These are phyloP conservation scores for Mesoclemmys tuberculata DNA, from an alignment of 2,113 vertebrate species.

Conservation along the genomic window DNA sequence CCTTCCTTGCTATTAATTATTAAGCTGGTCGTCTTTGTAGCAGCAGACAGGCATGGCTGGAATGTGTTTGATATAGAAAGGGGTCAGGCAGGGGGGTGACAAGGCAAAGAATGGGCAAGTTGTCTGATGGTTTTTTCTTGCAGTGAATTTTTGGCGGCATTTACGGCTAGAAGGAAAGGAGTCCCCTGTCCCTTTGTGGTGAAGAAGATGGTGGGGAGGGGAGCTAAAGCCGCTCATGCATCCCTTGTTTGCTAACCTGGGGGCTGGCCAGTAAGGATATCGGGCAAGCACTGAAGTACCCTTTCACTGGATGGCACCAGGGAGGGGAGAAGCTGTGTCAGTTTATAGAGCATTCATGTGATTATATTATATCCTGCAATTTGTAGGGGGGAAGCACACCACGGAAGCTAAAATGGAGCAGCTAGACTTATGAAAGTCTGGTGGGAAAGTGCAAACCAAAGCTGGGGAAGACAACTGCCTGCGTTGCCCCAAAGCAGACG, in stretches of 20 bases:
- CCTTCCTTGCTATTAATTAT: neutral
- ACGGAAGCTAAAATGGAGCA: neutral
- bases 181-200: neutral
- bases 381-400: neutral
- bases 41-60: neutral
- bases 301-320: neutral
- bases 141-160: neutral
- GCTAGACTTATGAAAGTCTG: neutral
- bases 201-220: neutral
- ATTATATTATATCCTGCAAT: neutral
- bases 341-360: neutral
- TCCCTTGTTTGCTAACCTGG: neutral
- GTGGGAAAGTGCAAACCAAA: neutral
- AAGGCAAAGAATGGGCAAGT: fast-evolving
- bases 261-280: neutral
- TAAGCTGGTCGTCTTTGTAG: neutral
- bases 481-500: neutral
- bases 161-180: neutral
- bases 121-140: fast-evolving
- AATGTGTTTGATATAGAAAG: neutral
- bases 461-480: neutral
- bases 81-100: neutral
- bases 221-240: neutral
- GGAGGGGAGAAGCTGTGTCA: neutral
- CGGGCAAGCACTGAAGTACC: neutral